A percentile compares a stretch with the other conserved stretches of the same genome.
These are phyloP conservation scores for Propithecus coquereli DNA, from an alignment of 2,113 vertebrate genomes.

Conservation along the genomic window DNA sequence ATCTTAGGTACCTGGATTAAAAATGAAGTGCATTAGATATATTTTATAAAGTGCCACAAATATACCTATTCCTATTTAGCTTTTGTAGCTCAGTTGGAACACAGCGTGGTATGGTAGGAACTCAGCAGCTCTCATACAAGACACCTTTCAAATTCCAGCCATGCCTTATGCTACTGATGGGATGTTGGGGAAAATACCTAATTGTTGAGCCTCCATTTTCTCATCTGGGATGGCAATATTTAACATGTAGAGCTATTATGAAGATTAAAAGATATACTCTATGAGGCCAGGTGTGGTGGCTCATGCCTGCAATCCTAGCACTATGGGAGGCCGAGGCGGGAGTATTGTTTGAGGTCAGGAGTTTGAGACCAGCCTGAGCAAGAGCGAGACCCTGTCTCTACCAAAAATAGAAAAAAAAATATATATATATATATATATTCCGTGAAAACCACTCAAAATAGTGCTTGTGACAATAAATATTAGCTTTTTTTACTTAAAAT, in stretches of 20 bases:
- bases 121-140: neutral
- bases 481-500: slow-evolving; percentile 1
- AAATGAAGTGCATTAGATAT: neutral
- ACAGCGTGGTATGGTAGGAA: neutral
- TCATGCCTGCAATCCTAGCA: no score
- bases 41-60: neutral
- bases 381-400: no score
- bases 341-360: no score
- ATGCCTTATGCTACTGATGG: neutral
- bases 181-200: neutral
- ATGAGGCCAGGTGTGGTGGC: neutral
- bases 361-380: no score
- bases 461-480: neutral
- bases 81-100: neutral
- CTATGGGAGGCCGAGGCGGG: no score
- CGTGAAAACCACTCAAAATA: neutral
- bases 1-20: neutral
- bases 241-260: neutral
- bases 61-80: neutral
- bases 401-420: no score
- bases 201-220: neutral
- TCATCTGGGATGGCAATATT: neutral
- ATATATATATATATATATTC: neutral
- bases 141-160: neutral
- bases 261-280: neutral